A percentile compares a stretch with the other conserved stretches of the same genome.
phyloP scores from a whole-genome alignment of 2,888 invertebrate genomes.

The Sialis lutaria region DNA sequence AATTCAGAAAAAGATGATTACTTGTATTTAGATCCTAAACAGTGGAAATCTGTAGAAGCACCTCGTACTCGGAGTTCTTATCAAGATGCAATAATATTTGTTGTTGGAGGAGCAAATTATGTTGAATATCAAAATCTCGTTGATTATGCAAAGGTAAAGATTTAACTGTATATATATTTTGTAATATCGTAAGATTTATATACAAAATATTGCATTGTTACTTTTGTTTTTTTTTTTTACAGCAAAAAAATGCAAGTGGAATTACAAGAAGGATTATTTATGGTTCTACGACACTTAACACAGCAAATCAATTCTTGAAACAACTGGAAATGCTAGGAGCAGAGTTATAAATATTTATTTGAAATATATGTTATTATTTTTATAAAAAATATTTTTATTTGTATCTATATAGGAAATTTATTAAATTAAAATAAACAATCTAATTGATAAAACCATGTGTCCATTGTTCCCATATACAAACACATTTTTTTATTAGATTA shows the following conservation, averaged over 20 bases:
- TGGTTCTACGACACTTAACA: slow-evolving; percentile 86
- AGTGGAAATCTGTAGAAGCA: slow-evolving; percentile 54
- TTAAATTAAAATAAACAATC: too few species aligned
- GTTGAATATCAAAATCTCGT: slow-evolving; percentile 98
- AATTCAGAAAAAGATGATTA: slow-evolving; percentile 72
- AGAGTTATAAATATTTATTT: slow-evolving; percentile 34
- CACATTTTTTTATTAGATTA: too few species aligned
- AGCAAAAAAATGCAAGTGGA: slow-evolving; percentile 58
- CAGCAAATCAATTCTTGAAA: slow-evolving; percentile 85
- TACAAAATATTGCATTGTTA: slow-evolving; percentile 2
- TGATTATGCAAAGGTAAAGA: slow-evolving; percentile 70
- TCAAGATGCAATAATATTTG: slow-evolving; percentile 77
- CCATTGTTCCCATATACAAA: too few species aligned
- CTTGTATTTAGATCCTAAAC: slow-evolving; percentile 89
- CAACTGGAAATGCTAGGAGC: slow-evolving; percentile 70
- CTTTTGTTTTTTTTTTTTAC: slow-evolving; percentile 18
- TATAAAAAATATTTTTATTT: not conserved
- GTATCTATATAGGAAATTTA: too few species aligned
- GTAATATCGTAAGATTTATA: slow-evolving; percentile 4
- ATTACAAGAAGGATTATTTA: slow-evolving; percentile 73
- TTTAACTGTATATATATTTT: not conserved
- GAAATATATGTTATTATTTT: slow-evolving; percentile 7
- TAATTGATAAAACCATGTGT: too few species aligned
- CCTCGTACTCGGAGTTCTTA: slow-evolving; percentile 52
- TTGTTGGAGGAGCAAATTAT: slow-evolving; percentile 92